Evolutionary conservation across 2,888 invertebrate genomes (phyloP).

Genomic region (Temnothorax rugatulus): DNA sequence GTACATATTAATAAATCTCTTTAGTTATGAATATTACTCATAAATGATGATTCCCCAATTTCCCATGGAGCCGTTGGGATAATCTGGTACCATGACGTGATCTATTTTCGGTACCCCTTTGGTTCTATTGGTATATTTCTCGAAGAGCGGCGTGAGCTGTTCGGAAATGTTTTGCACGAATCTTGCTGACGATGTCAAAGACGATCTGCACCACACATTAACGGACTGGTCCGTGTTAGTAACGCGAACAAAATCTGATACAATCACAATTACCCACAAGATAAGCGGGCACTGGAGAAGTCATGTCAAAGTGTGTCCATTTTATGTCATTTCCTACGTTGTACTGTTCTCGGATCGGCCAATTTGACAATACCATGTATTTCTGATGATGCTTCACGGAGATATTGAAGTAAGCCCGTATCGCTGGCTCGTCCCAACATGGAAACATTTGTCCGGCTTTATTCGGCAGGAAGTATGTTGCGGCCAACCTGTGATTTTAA

Average conservation of each 20-base stretch:
- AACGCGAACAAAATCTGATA: background rate
- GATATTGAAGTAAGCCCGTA: constrained; percentile 90
- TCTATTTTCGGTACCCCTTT: constrained; percentile 18
- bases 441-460: constrained; percentile 91
- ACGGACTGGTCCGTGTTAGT: background rate
- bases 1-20: too few species aligned
- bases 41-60: constrained; percentile 47
- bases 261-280: background rate
- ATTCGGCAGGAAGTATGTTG: constrained; percentile 90
- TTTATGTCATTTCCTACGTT: background rate
- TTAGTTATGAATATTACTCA: background rate
- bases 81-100: constrained; percentile 9
- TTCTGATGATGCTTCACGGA: constrained; percentile 88
- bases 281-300: constrained; percentile 22
- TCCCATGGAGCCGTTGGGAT: background rate
- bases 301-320: constrained; percentile 12
- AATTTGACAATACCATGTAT: constrained; percentile 84
- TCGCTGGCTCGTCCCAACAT: constrained; percentile 91
- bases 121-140: background rate
- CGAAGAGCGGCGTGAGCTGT: background rate
- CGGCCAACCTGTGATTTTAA: constrained; percentile 85
- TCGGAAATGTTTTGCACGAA: background rate
- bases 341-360: constrained; percentile 54
- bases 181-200: background rate
- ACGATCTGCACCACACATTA: constrained; percentile 32